Base-by-base conservation (phyloP, 1,140 invertebrate species). In the Tachypleus tridentatus region DNA sequence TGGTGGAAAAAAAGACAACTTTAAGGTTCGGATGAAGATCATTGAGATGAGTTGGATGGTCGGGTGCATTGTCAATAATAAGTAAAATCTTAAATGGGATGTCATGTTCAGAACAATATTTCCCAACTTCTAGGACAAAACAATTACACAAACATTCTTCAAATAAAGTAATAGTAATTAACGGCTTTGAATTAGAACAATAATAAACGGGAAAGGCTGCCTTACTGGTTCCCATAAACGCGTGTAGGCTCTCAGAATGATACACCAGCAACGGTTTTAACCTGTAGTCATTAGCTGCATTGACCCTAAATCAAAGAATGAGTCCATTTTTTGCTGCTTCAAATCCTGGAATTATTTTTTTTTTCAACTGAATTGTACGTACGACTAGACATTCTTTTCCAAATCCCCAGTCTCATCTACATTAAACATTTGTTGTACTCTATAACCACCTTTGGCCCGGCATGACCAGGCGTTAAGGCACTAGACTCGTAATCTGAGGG, bases 1-100 rank as follows among this genome's bases (percentile, higher is more conserved):
- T 51, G 76, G 70, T 52, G 79, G 77, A 50, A 80, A 70, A 71
- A 76, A 80, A 11, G 0, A 73, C 70, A 4, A 77, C 63, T 70
- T 73, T 76, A 5, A 81, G 71, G 68, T 76, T 73, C 66, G 70
- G 29, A 61, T 61, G 9, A 10, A 61, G 10, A 9, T 49, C 60
- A 53, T 29, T 47, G 29, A 61, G 11, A 5, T 53, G 9, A 29
- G 7, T 1, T 9, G 49, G 60, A 61, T 61, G 60, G n/a, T 49
- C 49, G 3, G 60, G 29, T 1, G 48, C 60, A 51, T 61, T 61
- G 29, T 51, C 49, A 8, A 61, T 8, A 4, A 61, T 0, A 48
- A 50, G 53, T 5, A 61, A 11, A 61, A 61, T 9, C 5, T 61
- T 61, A 29, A 61, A 61, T 5, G 29, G 10, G 8, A 61, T 49